Base-by-base conservation (phyloP, 2,888 invertebrate species). In the Amphiduros pacificus region DNA sequence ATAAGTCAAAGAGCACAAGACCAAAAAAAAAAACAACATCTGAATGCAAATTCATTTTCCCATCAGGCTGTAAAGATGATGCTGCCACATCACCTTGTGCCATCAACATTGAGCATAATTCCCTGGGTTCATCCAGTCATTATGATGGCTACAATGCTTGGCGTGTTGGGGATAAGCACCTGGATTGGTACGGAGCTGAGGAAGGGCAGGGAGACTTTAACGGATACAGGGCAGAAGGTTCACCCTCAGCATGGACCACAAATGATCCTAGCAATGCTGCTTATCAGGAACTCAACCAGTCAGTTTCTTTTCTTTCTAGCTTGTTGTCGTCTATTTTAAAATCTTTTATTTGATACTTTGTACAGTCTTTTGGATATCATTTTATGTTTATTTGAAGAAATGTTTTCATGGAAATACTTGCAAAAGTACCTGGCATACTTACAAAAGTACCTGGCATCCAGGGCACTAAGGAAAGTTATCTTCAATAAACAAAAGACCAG, bases 211-310 rank as follows among this genome's bases (percentile, higher is more conserved):
- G 77, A 0, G 44, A 56, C 1, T 76, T 68, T 55, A 55, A 71
- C 1, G 76, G 75, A 0, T 44, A 26, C n/a, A 41, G 55, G 36
- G 71, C 76, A 0, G 64, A 67, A n/a, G 77, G 78, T 1, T 74
- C 77, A 0, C 75, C 76, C 22, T 69, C 74, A 54, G 77, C 75
- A 14, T 82, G 81, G 76, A 76, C 79, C 0, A 73, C 77, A n/a
- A 44, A 44, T 22, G 20, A 44, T n/a, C 44, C n/a, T 6, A 22
- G 44, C 44, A 44, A 44, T 17, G 20, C 44, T 44, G 44, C 20
- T 9, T n/a, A 44, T 17, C 44, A 44, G n/a, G 20, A n/a, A 9
- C 44, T 44, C 6, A 44, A 44, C 22, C n/a, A n/a, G 44, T 44
- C n/a, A 44, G 44, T 20, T 9, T 5, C 4, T 4, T 11, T n/a